Base-by-base conservation (phyloP, 2,888 invertebrate genomes). In the Spilosoma lubricipeda region DNA sequence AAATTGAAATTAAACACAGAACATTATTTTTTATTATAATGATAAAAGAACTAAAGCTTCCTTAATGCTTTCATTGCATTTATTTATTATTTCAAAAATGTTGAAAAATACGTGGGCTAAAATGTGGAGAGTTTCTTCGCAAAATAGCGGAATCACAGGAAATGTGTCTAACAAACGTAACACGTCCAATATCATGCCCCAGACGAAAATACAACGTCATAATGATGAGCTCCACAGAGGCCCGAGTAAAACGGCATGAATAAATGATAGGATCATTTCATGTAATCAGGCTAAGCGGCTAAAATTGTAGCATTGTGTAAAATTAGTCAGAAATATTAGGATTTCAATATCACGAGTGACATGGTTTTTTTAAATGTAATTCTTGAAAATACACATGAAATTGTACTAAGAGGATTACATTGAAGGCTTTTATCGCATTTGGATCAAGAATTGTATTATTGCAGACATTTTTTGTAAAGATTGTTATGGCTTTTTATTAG, bases 191-290 rank as follows among this genome's bases (percentile, higher is more conserved):
- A 73, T 67, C 65, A 68, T 67, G 48, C 73, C 76, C 71, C 71
- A 74, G 68, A 71, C 68, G 68, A 67, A 71, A 72, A 78, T 76
- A 70, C 72, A 71, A 74, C 78, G 75, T 82, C 80, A 80, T 79
- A 80, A 85, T 79, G 80, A 83, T 81, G 85, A 82, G 77, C 36
- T 74, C 73, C 79, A 67, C 75, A 65, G 78, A 80, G 84, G 81
- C 81, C 77, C 76, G 81, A 81, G 71, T 77, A 75, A 79, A 86
- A 81, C 71, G 77, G 76, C 74, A 78, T 83, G 86, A 86, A 86
- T 86, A 86, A 85, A 86, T 81, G 80, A 86, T 85, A 78, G 77
- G 83, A 85, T 83, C 85, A 85, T 85, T 83, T 83, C 78, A 76
- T 80, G 79, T 85, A 82, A 86, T 85, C 84, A 80, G 84, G 76